Evolutionary conservation across 2,888 invertebrate species (phyloP), one percentile per base, ranked within the genome.

Genomic region (Rhagonycha lutea): DNA sequence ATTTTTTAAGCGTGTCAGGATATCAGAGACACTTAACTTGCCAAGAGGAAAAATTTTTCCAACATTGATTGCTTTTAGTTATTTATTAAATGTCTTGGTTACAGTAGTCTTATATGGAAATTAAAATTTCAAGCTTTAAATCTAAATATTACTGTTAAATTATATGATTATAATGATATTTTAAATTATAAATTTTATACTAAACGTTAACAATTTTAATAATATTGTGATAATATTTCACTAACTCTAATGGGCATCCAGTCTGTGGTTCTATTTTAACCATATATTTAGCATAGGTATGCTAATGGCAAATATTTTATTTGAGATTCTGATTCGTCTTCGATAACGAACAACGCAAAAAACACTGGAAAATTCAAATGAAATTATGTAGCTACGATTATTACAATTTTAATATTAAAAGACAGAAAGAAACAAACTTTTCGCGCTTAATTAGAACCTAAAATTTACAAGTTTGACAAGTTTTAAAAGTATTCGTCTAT

Each of bases 401-500:
- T 32, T 32, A 47, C n/a, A 47, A 47, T 47, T n/a, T 47, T n/a
- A 47, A n/a, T n/a, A 47, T n/a, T n/a, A 47, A 47, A 32, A n/a
- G 47, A 47, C 8, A 47, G n/a, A 47, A 5, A 47, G n/a, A 47
- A 5, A 47, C n/a, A 8, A 47, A 8, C n/a, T 47, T 47, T 47
- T 47, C 47, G 47, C 7, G n/a, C 47, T 47, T 47, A 47, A 47
- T 47, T 47, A 47, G n/a, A 47, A n/a, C n/a, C 62, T 63, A 73
- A 63, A 61, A 69, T 18, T 62, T 63, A 67, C 70, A 65, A 14
- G 61, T 70, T 74, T 74, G 74, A 74, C 69, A 74, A 29, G 60
- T 68, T 73, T 60, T 29, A 68, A 67, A 70, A 67, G 70, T 70
- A 69, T 74, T 69, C 60, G 32, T 29, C 74, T 74, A 74, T 74